Conservation (phyloP, 1,140 invertebrate species). For the Aphelinus atriplicis region DNA sequence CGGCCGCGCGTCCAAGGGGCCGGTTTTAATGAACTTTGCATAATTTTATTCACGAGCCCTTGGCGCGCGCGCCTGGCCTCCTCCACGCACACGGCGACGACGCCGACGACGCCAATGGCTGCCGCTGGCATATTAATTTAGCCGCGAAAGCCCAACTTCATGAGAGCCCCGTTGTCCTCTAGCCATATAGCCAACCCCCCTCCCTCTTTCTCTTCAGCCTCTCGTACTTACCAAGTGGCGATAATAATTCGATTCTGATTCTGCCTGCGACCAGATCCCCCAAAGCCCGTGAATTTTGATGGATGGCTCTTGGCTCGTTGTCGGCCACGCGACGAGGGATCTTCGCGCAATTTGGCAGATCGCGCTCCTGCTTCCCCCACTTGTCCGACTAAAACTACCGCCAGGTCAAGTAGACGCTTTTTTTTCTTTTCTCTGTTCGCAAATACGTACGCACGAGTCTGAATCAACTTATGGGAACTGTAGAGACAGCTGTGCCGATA, state of each 20-base stretch:
- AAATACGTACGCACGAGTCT: too few species aligned
- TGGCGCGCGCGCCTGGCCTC: slow-evolving; percentile 39
- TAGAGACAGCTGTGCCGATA: too few species aligned
- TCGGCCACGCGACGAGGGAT: background rate
- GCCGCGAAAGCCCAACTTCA: slow-evolving; percentile 39
- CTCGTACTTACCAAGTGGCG: background rate
- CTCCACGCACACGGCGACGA: background rate
- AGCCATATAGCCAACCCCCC: too few species aligned
- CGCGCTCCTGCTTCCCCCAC: too few species aligned
- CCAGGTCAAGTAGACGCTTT: too few species aligned
- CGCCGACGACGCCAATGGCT: background rate
- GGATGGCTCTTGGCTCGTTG: background rate
- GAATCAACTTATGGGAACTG: too few species aligned
- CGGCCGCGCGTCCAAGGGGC: slow-evolving; percentile 38
- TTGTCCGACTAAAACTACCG: too few species aligned
- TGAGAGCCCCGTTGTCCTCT: background rate
- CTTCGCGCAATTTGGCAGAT: too few species aligned
- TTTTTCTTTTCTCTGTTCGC: too few species aligned
- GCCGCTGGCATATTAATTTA: slow-evolving; percentile 48
- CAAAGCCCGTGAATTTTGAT: slow-evolving; percentile 13
- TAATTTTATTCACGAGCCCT: slow-evolving; percentile 50
- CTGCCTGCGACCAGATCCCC: background rate
- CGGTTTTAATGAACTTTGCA: slow-evolving; percentile 53
- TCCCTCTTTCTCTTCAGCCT: too few species aligned
- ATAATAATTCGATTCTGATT: slow-evolving; percentile 29